Evolutionary conservation across 2,797 vertebrate species (phyloP).

Genomic region (Enteromius thamalakanensis): DNA sequence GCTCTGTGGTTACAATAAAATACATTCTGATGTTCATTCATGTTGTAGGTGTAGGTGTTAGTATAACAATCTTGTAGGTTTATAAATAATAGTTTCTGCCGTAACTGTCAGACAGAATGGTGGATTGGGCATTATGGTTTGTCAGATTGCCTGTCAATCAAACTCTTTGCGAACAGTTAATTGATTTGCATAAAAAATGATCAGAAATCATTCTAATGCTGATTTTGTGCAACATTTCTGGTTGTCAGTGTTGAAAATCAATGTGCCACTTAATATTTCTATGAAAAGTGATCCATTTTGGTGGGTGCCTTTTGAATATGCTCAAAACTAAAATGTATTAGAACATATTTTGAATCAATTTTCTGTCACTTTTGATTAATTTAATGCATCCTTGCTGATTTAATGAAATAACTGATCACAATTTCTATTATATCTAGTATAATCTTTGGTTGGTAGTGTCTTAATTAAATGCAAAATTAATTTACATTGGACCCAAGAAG

Average conservation of each 20-base stretch:
- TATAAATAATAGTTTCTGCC: too few relatives aligned
- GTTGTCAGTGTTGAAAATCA: not conserved
- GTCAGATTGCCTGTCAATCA: too few relatives aligned
- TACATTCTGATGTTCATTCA: too few relatives aligned
- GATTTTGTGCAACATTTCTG: not conserved
- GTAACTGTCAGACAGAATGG: too few relatives aligned
- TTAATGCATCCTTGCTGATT: not conserved
- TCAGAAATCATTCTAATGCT: not conserved
- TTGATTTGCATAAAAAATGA: too few relatives aligned
- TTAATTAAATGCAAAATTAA: not conserved
- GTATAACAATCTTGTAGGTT: too few relatives aligned
- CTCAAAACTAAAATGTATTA: not conserved
- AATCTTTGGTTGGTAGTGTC: not conserved
- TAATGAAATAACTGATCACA: not conserved
- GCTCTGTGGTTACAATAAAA: too few relatives aligned
- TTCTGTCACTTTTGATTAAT: not conserved
- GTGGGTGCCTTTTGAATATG: not conserved
- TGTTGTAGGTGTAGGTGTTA: too few relatives aligned
- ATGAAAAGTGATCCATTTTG: not conserved
- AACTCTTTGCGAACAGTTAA: too few relatives aligned
- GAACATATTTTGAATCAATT: not conserved
- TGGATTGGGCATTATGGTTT: too few relatives aligned
- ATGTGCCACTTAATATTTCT: not conserved
- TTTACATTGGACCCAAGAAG: not conserved
- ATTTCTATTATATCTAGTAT: not conserved